Base-by-base conservation (phyloP, 1,140 invertebrate species). In the Phthorimaea operculella region DNA sequence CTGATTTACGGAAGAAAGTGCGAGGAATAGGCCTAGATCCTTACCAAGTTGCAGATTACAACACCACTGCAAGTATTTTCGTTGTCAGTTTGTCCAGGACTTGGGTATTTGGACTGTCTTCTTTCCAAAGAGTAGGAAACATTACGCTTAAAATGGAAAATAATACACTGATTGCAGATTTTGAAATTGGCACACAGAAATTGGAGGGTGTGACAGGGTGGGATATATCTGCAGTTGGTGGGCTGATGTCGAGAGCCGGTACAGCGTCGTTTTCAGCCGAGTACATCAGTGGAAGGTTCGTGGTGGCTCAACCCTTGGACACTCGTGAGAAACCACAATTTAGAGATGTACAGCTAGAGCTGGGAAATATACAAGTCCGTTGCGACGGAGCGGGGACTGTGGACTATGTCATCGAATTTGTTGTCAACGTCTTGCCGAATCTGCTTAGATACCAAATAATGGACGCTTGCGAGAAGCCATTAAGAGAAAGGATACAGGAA, bases 391-490 rank as follows among this genome's bases (percentile, higher is more conserved):
- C 92, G 0, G 93, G 94, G 36, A 94, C 93, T 0, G 47, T 93
- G 12, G 94, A 96, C 78, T 95, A 95, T 72, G 62, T 92, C 4
- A 84, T 94, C 45, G 94, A 96, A 83, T 90, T 92, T 54, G 87
- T 83, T 1, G 85, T 95, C 0, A 96, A 95, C 73, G 85, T 95
- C 58, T 60, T 95, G 44, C 93, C 94, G 1, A 96, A 96, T 87
- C 77, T 95, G 47, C 83, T 96, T 52, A 87, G 94, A 59, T 92
- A 93, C 80, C 93, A 94, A 82, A 94, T 95, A 59, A 92, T 94
- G 88, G 92, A 94, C 70, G 92, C 93, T 4, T 74, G 94, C 8
- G 93, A 94, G 79, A 89, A 89, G 52, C 92, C 92, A 0, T 77
- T 94, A 2, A 91, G 88, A 65, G 88, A 89, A 58, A 88, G 90